Base-by-base conservation (phyloP, 1,140 invertebrate genomes). In the Physella acuta region DNA sequence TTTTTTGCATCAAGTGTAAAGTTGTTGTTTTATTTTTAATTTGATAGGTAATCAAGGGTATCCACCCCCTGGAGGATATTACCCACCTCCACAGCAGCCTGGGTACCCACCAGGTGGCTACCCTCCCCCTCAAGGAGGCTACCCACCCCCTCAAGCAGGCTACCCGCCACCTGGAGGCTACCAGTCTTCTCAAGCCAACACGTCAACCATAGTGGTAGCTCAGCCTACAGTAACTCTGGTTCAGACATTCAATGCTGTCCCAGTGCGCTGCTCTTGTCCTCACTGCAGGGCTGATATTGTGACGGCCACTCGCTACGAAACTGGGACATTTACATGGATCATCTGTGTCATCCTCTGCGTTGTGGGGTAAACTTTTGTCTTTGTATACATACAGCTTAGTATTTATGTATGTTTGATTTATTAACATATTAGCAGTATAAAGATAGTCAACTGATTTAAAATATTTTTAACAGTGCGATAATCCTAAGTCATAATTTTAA, bases 321-420 rank as follows among this genome's bases (percentile, higher is more conserved):
- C 61, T 53, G 79, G 79, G 28, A 76, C 74, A n/a, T 71, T 79
- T 28, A 72, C 73, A n/a, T 80, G 75, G 75, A 34, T 80, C 5
- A 49, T 74, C 26, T 76, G 74, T 51, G 30, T 71, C 44, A 58
- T 77, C 36, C 63, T 79, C 20, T 73, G 65, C 34, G 69, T 78
- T 58, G 24, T 79, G 28, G 78, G 76, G 78, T 78, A 68, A 68
- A 71, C 74, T 8, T 26, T 61, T 31, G n/a, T n/a, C n/a, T n/a
- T n/a, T n/a, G n/a, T n/a, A n/a, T n/a, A n/a, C n/a, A n/a, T n/a
- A n/a, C n/a, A n/a, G n/a, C n/a, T n/a, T n/a, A n/a, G n/a, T n/a
- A n/a, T n/a, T n/a, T n/a, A n/a, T n/a, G n/a, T n/a, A n/a, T n/a
- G n/a, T n/a, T n/a, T n/a, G n/a, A n/a, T n/a, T n/a, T n/a, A n/a